phyloP scores from a whole-genome alignment of 1,140 invertebrate species.

The Penaeus indicus region DNA sequence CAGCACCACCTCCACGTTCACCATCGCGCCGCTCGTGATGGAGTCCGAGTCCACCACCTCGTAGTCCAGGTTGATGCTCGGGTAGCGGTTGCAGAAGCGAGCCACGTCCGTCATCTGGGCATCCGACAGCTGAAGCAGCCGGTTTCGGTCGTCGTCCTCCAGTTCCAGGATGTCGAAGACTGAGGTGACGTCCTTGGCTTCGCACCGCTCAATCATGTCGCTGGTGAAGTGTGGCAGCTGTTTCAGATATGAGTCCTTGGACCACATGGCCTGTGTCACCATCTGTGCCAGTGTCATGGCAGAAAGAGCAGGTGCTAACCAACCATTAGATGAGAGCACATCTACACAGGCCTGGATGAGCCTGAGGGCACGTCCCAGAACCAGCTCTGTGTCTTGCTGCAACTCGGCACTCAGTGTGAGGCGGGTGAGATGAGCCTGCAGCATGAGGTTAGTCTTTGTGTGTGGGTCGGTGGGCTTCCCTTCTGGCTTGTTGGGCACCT shows the following conservation, averaged over 20 bases:
- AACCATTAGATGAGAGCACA: conserved; percentile 97
- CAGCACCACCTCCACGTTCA: conserved; percentile 90
- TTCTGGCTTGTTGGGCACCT: conserved; percentile 82
- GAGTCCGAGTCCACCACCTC: conserved; percentile 88
- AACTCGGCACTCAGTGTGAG: conserved; percentile 95
- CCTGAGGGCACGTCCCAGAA: conserved; percentile 83
- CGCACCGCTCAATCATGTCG: conserved; percentile 75
- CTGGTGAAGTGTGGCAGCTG: conserved; percentile 95
- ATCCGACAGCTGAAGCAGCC: conserved; percentile 86
- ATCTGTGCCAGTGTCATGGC: conserved; percentile 99
- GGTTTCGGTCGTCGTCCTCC: conserved; percentile 92
- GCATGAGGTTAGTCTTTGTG: conserved; percentile 94
- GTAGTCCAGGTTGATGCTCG: conserved; percentile 97
- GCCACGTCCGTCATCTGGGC: conserved; percentile 97
- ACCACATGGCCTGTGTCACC: conserved; percentile 99
- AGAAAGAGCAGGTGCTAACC: conserved; percentile 96
- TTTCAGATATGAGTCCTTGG: conserved; percentile 96
- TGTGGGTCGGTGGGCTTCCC: conserved; percentile 83
- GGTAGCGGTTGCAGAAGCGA: conserved; percentile 98
- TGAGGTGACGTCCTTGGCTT: conserved; percentile 81
- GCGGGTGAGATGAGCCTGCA: conserved; percentile 96
- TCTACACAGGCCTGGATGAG: conserved; percentile 99
- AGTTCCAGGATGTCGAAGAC: conserved; percentile 99
- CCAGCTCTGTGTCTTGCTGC: conserved; percentile 95
- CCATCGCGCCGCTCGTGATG: conserved; percentile 83